These are phyloP conservation scores for Corythornis cristatus DNA, from an alignment of 2,113 vertebrate genomes.

Conservation along the genomic window DNA sequence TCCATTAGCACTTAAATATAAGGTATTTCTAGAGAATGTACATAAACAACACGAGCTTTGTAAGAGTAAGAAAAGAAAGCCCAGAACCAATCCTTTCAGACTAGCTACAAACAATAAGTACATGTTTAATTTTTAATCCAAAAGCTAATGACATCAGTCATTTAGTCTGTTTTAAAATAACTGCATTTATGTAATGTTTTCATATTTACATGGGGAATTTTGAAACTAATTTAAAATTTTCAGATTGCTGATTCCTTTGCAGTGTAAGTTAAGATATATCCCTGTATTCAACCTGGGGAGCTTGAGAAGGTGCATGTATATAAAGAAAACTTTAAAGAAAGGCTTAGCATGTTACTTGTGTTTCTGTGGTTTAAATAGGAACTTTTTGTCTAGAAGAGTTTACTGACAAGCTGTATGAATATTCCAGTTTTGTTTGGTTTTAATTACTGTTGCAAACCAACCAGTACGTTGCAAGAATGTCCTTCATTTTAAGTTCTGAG, in stretches of 20 bases:
- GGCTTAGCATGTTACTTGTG: neutral
- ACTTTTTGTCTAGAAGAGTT: neutral
- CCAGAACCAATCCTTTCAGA: neutral
- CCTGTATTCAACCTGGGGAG: neutral
- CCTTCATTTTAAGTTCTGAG: slow-evolving; percentile 63
- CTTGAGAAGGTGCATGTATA: neutral
- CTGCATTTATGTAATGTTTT: neutral
- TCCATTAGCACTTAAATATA: slow-evolving; percentile 35
- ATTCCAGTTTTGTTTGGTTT: neutral
- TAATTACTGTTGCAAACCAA: slow-evolving; percentile 25
- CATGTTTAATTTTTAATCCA: neutral
- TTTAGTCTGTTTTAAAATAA: neutral
- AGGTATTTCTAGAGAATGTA: neutral
- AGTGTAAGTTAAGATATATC: neutral
- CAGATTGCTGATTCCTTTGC: neutral
- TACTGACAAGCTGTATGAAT: neutral
- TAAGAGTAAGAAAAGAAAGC: neutral
- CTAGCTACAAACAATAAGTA: neutral
- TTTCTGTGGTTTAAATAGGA: neutral
- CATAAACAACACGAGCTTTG: neutral
- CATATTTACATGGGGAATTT: neutral
- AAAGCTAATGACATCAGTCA: neutral
- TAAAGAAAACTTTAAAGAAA: neutral
- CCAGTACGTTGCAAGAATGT: slow-evolving; percentile 7
- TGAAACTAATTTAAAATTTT: neutral